Percentiles rank a stretch among this genome's conserved stretches.
Conservation (phyloP, 2,113 vertebrate species). For the Amblyornis subalaris region DNA sequence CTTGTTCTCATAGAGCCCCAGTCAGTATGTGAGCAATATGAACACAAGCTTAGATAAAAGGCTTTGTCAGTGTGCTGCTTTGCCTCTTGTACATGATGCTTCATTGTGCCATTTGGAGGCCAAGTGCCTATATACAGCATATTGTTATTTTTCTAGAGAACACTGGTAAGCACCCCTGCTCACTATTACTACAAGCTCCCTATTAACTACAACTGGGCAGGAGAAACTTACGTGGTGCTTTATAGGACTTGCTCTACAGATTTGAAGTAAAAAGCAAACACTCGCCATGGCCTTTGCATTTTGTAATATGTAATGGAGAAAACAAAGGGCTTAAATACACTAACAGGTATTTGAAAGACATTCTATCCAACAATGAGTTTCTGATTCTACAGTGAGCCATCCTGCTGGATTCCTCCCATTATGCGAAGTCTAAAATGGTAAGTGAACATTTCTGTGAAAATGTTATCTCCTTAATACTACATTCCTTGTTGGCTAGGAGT, state of each 20-base stretch:
- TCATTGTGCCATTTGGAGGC: neutral
- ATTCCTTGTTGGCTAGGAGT: neutral
- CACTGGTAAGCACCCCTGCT: neutral
- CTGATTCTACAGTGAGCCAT: neutral
- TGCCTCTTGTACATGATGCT: neutral
- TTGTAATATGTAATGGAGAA: neutral
- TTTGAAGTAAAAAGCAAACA: neutral
- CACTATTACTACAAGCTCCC: neutral
- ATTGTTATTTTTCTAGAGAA: neutral
- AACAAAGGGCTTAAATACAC: neutral
- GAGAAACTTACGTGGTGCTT: neutral
- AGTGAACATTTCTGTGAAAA: slow-evolving; percentile 18
- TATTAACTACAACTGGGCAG: neutral
- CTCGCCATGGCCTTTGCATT: neutral
- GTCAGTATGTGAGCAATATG: neutral
- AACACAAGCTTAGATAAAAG: neutral
- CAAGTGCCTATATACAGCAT: neutral
- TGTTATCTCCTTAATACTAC: slow-evolving; percentile 10
- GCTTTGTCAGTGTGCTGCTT: neutral
- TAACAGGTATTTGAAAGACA: neutral
- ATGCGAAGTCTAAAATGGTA: neutral
- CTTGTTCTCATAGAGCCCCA: neutral
- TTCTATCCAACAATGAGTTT: neutral
- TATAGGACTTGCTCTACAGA: neutral
- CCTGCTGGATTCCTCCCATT: neutral